A percentile compares a stretch with the other conserved stretches of the same genome.
Conservation (phyloP, 2,797 vertebrate genomes). For the Hyperoplus lanceolatus region DNA sequence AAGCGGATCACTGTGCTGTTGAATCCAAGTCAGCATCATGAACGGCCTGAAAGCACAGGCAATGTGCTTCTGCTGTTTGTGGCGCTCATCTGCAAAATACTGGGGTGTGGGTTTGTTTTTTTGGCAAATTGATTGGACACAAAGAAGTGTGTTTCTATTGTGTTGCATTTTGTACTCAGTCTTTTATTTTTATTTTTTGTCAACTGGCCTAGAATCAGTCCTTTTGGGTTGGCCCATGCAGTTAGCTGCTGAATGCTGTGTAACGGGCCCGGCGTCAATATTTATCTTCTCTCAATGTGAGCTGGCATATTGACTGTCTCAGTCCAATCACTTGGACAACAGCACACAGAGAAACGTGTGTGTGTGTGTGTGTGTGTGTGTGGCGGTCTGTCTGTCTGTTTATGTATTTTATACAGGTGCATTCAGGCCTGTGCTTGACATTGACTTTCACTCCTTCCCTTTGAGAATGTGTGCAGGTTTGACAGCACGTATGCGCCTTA, state of each 20-base stretch:
- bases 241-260: slow-evolving; percentile 47
- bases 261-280: slow-evolving; percentile 30
- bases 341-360: background rate
- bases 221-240: slow-evolving; percentile 5
- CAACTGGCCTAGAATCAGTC: background rate
- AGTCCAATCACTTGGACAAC: slow-evolving; percentile 28
- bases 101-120: background rate
- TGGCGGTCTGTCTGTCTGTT: background rate
- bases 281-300: slow-evolving; percentile 27
- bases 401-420: background rate
- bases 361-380: background rate
- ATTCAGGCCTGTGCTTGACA: background rate
- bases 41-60: background rate
- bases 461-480: background rate
- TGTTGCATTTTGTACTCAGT: background rate
- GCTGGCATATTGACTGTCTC: slow-evolving; percentile 37
- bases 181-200: slow-evolving; percentile 7
- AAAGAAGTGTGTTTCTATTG: background rate
- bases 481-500: background rate
- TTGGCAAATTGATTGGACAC: background rate
- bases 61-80: slow-evolving; percentile 16
- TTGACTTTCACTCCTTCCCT: background rate
- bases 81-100: background rate
- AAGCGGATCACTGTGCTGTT: slow-evolving; percentile 5
- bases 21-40: slow-evolving; percentile 8